Percentiles rank a stretch among this genome's conserved stretches.
Evolutionary conservation across 2,797 vertebrate genomes (phyloP).

Genomic region (Falco columbarius): DNA sequence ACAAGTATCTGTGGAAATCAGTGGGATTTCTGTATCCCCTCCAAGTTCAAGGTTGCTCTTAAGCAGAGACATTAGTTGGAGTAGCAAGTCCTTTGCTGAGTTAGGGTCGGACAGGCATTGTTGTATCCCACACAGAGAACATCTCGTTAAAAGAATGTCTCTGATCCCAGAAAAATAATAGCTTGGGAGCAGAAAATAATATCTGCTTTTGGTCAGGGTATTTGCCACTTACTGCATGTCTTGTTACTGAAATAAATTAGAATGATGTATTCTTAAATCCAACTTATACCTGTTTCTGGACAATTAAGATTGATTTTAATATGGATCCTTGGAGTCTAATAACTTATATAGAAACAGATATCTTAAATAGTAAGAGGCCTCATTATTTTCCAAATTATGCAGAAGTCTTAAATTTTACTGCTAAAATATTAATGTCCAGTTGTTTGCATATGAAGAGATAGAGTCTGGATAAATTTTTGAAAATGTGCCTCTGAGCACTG

Average conservation of each 20-base stretch:
- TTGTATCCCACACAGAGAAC: not conserved
- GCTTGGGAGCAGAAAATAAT: not conserved
- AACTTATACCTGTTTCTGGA: not conserved
- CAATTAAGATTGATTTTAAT: conserved; percentile 18
- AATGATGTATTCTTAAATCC: not conserved
- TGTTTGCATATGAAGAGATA: not conserved
- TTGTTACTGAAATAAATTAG: not conserved
- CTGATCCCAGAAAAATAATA: not conserved
- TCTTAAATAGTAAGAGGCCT: not conserved
- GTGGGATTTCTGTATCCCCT: not conserved
- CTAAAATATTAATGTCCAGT: not conserved
- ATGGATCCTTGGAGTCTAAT: not conserved
- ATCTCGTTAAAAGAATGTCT: not conserved
- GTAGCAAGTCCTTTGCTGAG: not conserved
- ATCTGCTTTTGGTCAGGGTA: not conserved
- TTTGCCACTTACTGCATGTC: not conserved
- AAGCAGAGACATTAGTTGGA: not conserved
- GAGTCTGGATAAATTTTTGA: not conserved
- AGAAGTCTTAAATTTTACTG: not conserved
- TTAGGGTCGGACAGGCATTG: not conserved
- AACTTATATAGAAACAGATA: not conserved
- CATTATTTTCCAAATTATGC: conserved; percentile 11
- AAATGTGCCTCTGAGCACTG: not conserved
- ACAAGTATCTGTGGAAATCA: not conserved
- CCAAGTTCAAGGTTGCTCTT: not conserved